Conservation (phyloP, 2,888 invertebrate species). For the Agonum fuliginosum region DNA sequence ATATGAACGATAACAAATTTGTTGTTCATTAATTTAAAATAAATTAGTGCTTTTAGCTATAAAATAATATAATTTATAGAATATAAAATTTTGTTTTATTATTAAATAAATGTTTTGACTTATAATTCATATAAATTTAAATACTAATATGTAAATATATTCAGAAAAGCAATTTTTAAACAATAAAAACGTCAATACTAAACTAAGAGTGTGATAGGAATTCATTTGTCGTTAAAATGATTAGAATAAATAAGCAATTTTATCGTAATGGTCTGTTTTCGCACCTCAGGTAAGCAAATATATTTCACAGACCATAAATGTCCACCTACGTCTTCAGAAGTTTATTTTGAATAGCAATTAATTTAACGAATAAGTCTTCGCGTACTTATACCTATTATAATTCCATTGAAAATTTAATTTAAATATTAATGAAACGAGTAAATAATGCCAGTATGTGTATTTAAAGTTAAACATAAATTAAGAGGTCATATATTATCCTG, state of each 20-base stretch:
- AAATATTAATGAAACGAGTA: conserved; percentile 33
- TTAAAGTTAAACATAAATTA: not conserved
- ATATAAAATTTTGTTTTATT: not conserved
- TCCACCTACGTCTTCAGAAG: conserved; percentile 12
- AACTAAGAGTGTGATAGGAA: conserved; percentile 5
- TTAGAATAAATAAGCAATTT: conserved; percentile 35
- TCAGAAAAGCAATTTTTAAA: conserved; percentile 36
- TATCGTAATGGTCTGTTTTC: conserved; percentile 27
- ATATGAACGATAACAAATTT: not conserved
- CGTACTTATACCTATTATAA: conserved; percentile 20
- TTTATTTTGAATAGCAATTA: conserved; percentile 27
- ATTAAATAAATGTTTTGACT: conserved; percentile 5
- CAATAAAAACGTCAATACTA: conserved; percentile 38
- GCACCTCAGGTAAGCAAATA: conserved; percentile 24
- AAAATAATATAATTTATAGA: conserved; percentile 12
- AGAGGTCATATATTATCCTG: not conserved
- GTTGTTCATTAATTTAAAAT: not conserved
- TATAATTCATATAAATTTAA: conserved; percentile 7
- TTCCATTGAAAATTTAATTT: conserved; percentile 34
- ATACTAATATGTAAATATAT: conserved; percentile 14
- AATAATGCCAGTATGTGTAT: not conserved
- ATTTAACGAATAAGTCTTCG: conserved; percentile 31
- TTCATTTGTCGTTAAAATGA: conserved; percentile 20
- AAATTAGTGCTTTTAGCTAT: not conserved
- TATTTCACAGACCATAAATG: conserved; percentile 1